Evolutionary conservation across 2,797 vertebrate genomes (phyloP).

Genomic region (Tenualosa thibaudeaui): DNA sequence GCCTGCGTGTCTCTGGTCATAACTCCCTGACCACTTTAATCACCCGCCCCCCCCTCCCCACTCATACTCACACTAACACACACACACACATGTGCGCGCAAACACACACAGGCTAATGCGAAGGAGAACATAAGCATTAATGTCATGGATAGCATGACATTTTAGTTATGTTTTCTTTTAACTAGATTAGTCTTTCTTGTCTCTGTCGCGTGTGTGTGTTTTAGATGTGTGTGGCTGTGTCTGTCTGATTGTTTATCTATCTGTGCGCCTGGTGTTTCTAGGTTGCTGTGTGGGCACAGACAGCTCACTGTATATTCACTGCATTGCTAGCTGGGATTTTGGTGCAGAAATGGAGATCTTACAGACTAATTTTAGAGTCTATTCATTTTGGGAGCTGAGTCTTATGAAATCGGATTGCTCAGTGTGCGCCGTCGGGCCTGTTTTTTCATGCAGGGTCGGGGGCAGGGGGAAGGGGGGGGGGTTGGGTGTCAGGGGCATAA

Average conservation of each 20-base stretch:
- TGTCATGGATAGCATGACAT: not conserved
- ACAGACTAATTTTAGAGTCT: conserved; percentile 15
- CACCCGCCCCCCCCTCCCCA: not conserved
- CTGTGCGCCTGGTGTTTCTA: not conserved
- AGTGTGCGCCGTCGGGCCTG: conserved; percentile 42
- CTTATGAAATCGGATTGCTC: conserved; percentile 16
- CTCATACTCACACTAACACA: not conserved
- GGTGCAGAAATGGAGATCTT: conserved; percentile 7
- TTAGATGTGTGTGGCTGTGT: not conserved
- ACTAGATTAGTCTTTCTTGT: not conserved
- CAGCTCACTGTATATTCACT: not conserved
- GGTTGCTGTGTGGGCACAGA: not conserved
- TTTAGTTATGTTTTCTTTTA: not conserved
- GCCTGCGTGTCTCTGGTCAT: not conserved
- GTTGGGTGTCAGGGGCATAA: not conserved
- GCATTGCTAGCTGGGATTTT: not conserved
- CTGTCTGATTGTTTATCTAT: not conserved
- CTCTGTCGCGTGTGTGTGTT: not conserved
- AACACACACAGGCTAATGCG: not conserved
- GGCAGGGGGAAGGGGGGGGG: not conserved
- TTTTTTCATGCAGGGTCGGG: conserved; percentile 37
- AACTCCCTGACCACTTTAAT: not conserved
- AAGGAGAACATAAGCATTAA: not conserved
- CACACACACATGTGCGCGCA: too few species aligned
- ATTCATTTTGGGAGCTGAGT: not conserved